A percentile compares a stretch with the other conserved stretches of the same genome.
Evolutionary conservation across 2,797 vertebrate genomes (phyloP).

Genomic region (Chelon labrosus): DNA sequence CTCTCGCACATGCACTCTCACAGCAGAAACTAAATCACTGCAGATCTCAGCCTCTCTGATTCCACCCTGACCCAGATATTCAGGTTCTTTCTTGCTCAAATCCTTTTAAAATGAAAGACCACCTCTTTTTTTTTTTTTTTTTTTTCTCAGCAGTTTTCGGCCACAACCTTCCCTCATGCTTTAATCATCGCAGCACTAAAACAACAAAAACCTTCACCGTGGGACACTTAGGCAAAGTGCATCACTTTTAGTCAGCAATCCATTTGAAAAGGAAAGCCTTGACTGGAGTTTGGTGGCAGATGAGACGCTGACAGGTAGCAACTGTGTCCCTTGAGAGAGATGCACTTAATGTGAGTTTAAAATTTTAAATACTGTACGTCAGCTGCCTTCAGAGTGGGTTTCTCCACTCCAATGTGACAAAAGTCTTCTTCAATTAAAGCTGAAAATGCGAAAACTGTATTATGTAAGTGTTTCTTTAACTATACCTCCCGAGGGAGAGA

Average conservation of each 20-base stretch:
- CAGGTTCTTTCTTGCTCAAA: slow-evolving; percentile 64
- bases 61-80: slow-evolving; percentile 76
- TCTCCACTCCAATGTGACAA: slow-evolving; percentile 20
- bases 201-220: slow-evolving; percentile 24
- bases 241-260: slow-evolving; percentile 41
- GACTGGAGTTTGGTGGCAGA: slow-evolving; percentile 36
- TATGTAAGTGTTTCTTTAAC: slow-evolving; percentile 9
- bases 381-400: slow-evolving; percentile 17
- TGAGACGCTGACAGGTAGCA: slow-evolving; percentile 41
- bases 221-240: slow-evolving; percentile 73
- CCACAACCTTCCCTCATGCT: slow-evolving; percentile 62
- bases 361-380: slow-evolving; percentile 39
- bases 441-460: slow-evolving; percentile 1
- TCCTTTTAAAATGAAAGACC: slow-evolving; percentile 72
- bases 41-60: slow-evolving; percentile 56
- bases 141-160: slow-evolving; percentile 37
- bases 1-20: slow-evolving; percentile 7
- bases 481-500: slow-evolving; percentile 6
- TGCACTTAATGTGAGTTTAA: slow-evolving; percentile 44
- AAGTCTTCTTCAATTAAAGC: slow-evolving; percentile 6
- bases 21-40: slow-evolving; percentile 56
- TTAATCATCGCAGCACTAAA: slow-evolving; percentile 68
- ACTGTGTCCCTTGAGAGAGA: slow-evolving; percentile 57
- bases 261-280: slow-evolving; percentile 41
- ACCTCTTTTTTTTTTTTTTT: slow-evolving; percentile 19